Evolutionary conservation across 2,888 invertebrate genomes (phyloP).

Genomic region (Diloba caeruleocephala): DNA sequence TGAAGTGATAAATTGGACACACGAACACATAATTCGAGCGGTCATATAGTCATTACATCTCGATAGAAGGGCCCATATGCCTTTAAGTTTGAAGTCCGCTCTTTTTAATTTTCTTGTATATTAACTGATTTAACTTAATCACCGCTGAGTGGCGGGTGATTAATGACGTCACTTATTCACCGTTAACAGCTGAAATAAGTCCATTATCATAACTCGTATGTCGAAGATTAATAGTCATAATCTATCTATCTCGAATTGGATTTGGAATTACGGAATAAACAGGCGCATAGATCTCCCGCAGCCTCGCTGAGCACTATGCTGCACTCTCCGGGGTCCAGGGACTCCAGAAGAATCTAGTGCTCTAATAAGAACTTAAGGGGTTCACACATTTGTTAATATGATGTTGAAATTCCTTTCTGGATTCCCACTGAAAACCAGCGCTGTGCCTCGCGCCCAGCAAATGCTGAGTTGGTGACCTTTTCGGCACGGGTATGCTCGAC

Average conservation of each 20-base stretch:
- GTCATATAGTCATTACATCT: background rate
- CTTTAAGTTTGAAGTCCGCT: background rate
- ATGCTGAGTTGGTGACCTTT: too few relatives aligned
- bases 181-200: slow-evolving; percentile 14
- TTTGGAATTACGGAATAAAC: background rate
- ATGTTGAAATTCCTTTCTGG: too few relatives aligned
- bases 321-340: too few relatives aligned
- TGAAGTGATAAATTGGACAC: background rate
- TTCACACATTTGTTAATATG: too few relatives aligned
- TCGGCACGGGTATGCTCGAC: too few relatives aligned
- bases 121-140: slow-evolving; percentile 37
- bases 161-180: slow-evolving; percentile 35
- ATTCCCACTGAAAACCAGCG: too few relatives aligned
- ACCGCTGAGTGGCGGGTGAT: slow-evolving; percentile 28
- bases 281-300: background rate
- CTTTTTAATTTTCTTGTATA: slow-evolving; percentile 30
- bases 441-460: too few relatives aligned
- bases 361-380: too few relatives aligned
- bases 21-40: background rate
- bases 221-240: slow-evolving; percentile 26
- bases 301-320: too few relatives aligned
- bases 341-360: too few relatives aligned
- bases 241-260: slow-evolving; percentile 14
- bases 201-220: slow-evolving; percentile 27
- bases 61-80: slow-evolving; percentile 9